phyloP scores from a whole-genome alignment of 2,888 invertebrate species.

The Leptopilina myrica region DNA sequence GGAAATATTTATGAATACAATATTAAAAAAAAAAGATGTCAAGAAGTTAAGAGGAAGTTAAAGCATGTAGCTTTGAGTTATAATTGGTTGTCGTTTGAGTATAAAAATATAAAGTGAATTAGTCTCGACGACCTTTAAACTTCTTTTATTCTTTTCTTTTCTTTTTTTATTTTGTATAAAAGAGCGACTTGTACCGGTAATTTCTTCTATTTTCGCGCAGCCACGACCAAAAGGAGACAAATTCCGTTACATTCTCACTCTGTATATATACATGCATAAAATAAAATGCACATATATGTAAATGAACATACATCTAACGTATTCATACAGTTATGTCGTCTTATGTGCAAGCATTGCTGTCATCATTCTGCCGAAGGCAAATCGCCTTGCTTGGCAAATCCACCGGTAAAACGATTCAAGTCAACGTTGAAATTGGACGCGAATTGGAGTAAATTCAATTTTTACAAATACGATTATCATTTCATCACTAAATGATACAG shows the following conservation, averaged over 20 bases:
- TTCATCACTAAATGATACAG: background rate
- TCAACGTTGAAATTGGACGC: slow-evolving; percentile 25
- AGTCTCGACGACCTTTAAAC: slow-evolving; percentile 21
- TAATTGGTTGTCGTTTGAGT: slow-evolving; percentile 2
- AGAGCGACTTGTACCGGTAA: background rate
- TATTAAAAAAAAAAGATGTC: background rate
- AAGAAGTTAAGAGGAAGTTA: background rate
- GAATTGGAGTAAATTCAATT: slow-evolving; percentile 5
- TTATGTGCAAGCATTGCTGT: slow-evolving; percentile 36
- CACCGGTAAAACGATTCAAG: slow-evolving; percentile 21
- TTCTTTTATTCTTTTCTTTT: background rate
- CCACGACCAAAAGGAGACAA: slow-evolving; percentile 42
- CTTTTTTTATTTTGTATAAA: background rate
- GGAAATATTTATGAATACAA: background rate
- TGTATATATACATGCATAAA: background rate
- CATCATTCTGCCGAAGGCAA: slow-evolving; percentile 37
- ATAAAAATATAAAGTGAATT: slow-evolving; percentile 16
- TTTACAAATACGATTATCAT: background rate
- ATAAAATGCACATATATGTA: slow-evolving; percentile 28
- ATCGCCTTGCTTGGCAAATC: slow-evolving; percentile 30
- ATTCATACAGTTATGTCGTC: slow-evolving; percentile 37
- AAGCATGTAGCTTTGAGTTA: background rate
- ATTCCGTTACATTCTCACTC: slow-evolving; percentile 49
- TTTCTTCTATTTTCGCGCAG: slow-evolving; percentile 43
- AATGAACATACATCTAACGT: background rate